Base-by-base conservation (phyloP, 2,888 invertebrate genomes). In the Tetragnatha montana region DNA sequence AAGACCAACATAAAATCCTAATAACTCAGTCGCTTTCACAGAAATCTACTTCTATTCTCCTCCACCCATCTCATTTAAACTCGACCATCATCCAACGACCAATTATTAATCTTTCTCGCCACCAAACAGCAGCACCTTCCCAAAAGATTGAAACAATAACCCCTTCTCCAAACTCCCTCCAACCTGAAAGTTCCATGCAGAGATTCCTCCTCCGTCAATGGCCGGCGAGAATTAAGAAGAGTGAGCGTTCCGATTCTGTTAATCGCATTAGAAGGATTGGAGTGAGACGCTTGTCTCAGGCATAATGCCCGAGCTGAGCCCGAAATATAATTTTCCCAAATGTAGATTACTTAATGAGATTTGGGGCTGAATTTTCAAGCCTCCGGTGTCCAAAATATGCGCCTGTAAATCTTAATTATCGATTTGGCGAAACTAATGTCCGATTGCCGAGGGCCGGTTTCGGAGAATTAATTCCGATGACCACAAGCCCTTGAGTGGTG, bases 271-370 rank as follows among this genome's bases (percentile, higher is more conserved):
- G 17, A 17, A 4, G 60, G 60, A 60, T 60, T 60, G 60, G 60
- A 60, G 14, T 60, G 60, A 60, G 60, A 60, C 12, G 17, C 17
- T 60, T 8, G 10, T 4, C 10, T 19, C 76, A n/a, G 10, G 19
- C 76, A 22, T 22, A 22, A 17, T 22, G 78, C 19, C n/a, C 22
- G 21, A 60, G 8, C 60, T 60, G 4, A 17, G 60, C 60, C 4
- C 60, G 60, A 60, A 60, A 60, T 60, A 60, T 60, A 19, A 82
- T 82, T 51, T 51, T 73, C 50, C 50, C 50, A 60, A 82, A 82
- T 60, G 51, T 74, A 73, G 73, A 74, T 51, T 82, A 82, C 73
- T 82, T 82, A 82, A 82, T 50, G 73, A 82, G 82, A 82, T 82
- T 73, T 82, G 35, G 71, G 71, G 60, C 21, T 22, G 35, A 68